Evolutionary conservation across 1,140 invertebrate species (phyloP).

Genomic region (Platyscapa corneri): DNA sequence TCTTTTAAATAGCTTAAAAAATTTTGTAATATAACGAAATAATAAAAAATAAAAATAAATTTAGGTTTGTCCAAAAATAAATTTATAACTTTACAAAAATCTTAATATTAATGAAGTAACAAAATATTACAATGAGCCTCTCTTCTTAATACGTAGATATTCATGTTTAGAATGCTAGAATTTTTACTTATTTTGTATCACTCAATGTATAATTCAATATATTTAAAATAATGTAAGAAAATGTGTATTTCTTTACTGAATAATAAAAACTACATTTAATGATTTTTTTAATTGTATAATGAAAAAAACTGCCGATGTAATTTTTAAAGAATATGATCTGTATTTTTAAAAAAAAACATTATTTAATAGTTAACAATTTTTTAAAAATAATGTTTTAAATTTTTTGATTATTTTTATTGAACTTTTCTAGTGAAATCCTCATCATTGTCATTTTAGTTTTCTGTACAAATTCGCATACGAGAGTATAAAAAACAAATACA

Average conservation of each 20-base stretch:
- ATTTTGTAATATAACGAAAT: too few species aligned
- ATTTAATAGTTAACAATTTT: too few species aligned
- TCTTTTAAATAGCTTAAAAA: too few species aligned
- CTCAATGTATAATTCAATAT: too few species aligned
- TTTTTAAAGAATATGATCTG: too few species aligned
- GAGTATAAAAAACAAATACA: conserved; percentile 27
- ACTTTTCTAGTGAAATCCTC: too few species aligned
- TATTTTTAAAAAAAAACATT: neutral
- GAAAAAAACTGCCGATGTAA: neutral
- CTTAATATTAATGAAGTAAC: neutral
- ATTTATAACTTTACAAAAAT: too few species aligned
- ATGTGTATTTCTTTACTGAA: too few species aligned
- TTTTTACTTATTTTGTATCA: neutral
- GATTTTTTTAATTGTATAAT: neutral
- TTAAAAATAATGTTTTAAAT: too few species aligned
- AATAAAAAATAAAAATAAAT: too few species aligned
- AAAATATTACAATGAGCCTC: neutral
- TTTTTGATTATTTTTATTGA: neutral
- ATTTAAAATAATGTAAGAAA: neutral
- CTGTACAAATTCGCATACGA: conserved; percentile 1
- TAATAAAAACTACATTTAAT: too few species aligned
- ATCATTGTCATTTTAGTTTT: neutral
- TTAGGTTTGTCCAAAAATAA: conserved; percentile 14
- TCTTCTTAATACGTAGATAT: neutral
- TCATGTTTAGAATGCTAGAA: neutral